These are phyloP conservation scores for Macrophya alboannulata DNA, from an alignment of 2,888 invertebrate species.

Conservation along the genomic window DNA sequence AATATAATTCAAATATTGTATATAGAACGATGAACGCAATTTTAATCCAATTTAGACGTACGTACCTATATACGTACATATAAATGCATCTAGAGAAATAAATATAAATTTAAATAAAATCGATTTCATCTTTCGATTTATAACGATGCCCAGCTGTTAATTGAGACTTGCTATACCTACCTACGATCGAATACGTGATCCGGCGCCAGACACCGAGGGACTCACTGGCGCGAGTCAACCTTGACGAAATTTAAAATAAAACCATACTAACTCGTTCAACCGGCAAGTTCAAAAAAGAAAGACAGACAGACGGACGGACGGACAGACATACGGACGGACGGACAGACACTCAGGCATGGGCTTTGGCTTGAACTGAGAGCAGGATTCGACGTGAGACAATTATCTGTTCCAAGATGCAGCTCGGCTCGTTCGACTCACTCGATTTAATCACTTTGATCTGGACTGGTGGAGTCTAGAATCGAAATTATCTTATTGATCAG, in stretches of 20 bases:
- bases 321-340: not conserved
- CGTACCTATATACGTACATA: too few relatives aligned
- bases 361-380: not conserved
- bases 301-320: not conserved
- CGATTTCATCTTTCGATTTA: conserved; percentile 22
- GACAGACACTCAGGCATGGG: not conserved
- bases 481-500: conserved; percentile 40
- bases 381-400: conserved; percentile 41
- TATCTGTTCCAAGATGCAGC: conserved; percentile 38
- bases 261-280: conserved; percentile 18
- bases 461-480: conserved; percentile 20
- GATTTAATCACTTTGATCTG: conserved; percentile 42
- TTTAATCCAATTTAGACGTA: too few relatives aligned
- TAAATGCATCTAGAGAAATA: too few relatives aligned
- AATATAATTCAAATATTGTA: too few relatives aligned
- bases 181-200: conserved; percentile 32
- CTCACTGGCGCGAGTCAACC: conserved; percentile 19
- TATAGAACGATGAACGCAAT: too few relatives aligned
- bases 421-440: conserved; percentile 32
- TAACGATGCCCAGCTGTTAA: conserved; percentile 16
- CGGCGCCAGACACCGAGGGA: conserved; percentile 28
- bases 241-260: conserved; percentile 33
- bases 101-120: conserved; percentile 12
- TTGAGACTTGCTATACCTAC: conserved; percentile 26
- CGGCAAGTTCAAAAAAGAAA: conserved; percentile 37